A percentile compares a stretch with the other conserved stretches of the same genome.
Evolutionary conservation across 2,888 invertebrate genomes (phyloP).

Genomic region (Mycogona germanica): DNA sequence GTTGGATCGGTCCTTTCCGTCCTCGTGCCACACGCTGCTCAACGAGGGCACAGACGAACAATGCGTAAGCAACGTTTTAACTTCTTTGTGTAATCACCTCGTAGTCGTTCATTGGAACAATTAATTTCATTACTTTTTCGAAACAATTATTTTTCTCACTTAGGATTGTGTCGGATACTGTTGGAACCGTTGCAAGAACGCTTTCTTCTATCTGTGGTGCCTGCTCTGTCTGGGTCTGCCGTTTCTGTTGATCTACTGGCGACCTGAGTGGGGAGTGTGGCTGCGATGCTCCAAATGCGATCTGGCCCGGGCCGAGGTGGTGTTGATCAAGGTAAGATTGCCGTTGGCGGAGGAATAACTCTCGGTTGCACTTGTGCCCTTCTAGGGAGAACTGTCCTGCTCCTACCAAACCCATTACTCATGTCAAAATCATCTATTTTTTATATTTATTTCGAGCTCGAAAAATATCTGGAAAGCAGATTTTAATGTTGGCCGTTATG

Average conservation of each 20-base stretch:
- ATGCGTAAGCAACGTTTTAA: neutral
- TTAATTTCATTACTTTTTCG: neutral
- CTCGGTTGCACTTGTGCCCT: no score
- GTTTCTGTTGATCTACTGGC: conserved; percentile 18
- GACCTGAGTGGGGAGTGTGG: conserved; percentile 17
- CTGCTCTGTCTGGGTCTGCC: conserved; percentile 16
- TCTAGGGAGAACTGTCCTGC: neutral
- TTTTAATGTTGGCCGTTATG: no score
- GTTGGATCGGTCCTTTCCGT: neutral
- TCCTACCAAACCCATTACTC: no score
- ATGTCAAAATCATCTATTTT: no score
- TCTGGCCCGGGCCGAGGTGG: conserved; percentile 3
- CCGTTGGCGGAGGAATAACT: neutral
- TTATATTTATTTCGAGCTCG: no score
- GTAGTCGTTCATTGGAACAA: neutral
- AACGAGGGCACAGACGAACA: no score
- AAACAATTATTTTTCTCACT: neutral
- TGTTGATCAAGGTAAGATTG: conserved; percentile 15
- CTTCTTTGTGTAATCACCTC: neutral
- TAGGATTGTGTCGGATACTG: conserved; percentile 19
- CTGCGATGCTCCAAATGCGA: conserved; percentile 7
- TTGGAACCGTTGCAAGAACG: neutral
- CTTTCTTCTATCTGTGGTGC: conserved; percentile 11
- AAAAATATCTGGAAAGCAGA: no score
- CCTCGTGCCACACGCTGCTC: no score